A percentile compares a stretch with the other conserved stretches of the same genome.
Conservation (phyloP, 1,140 invertebrate genomes). For the Spodoptera litura region DNA sequence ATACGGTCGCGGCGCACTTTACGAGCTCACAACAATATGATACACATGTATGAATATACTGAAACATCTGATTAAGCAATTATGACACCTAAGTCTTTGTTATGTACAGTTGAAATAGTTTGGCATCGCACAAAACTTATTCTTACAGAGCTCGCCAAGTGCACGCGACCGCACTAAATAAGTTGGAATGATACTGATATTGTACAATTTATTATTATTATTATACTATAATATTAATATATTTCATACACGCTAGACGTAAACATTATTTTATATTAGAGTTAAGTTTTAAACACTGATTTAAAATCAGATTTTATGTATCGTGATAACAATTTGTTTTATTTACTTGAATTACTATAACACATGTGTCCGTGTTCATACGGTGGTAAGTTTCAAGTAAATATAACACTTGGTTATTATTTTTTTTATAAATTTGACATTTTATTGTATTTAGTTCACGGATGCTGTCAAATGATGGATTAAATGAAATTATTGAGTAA, state of each 20-base stretch:
- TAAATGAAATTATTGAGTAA: constrained; percentile 42
- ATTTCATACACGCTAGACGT: constrained; percentile 72
- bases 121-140: constrained; percentile 17
- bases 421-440: constrained; percentile 46
- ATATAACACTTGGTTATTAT: background rate
- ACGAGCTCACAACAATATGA: background rate
- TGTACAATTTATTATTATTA: constrained; percentile 61
- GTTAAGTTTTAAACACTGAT: constrained; percentile 63
- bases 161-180: constrained; percentile 14
- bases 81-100: background rate
- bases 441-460: constrained; percentile 42
- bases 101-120: constrained; percentile 16
- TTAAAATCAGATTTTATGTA: constrained; percentile 45
- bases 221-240: constrained; percentile 61
- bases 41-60: constrained; percentile 20
- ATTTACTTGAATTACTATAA: background rate
- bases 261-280: constrained; percentile 49
- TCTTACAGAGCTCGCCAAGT: constrained; percentile 20
- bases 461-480: constrained; percentile 39
- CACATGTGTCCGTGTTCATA: too few relatives aligned
- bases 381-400: background rate
- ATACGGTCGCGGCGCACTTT: background rate
- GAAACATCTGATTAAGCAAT: background rate
- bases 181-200: constrained; percentile 62
- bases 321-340: background rate